Evolutionary conservation across 2,888 invertebrate genomes (phyloP).

Genomic region (Mimumesa dahlbomi): DNA sequence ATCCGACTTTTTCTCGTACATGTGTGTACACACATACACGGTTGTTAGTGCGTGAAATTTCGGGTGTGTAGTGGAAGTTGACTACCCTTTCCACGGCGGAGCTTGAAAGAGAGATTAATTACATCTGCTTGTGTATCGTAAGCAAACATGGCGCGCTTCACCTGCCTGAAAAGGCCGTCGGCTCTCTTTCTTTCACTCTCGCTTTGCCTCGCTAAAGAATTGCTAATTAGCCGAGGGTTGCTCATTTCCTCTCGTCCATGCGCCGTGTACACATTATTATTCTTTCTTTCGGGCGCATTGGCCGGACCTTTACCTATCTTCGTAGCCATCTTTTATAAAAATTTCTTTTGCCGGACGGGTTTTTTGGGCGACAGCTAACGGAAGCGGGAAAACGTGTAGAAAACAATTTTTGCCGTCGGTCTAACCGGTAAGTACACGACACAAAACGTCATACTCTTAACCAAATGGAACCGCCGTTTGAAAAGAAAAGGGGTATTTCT

Average conservation of each 20-base stretch:
- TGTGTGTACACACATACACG: background rate
- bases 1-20: too few species aligned
- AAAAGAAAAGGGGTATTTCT: too few species aligned
- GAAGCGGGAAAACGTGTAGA: too few species aligned
- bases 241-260: conserved; percentile 20
- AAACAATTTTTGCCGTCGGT: too few species aligned
- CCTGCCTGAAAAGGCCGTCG: conserved; percentile 49
- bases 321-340: conserved; percentile 10
- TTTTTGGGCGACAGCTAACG: background rate
- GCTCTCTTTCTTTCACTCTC: conserved; percentile 48
- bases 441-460: too few species aligned
- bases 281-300: conserved; percentile 6
- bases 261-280: conserved; percentile 3
- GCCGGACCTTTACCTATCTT: conserved; percentile 9
- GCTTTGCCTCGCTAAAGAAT: conserved; percentile 60
- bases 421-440: too few species aligned
- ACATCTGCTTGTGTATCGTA: conserved; percentile 67
- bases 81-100: too few species aligned
- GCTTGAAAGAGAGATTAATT: conserved; percentile 70
- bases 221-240: conserved; percentile 64
- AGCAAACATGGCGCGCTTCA: conserved; percentile 57
- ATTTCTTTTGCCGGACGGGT: too few species aligned
- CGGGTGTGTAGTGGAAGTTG: too few species aligned
- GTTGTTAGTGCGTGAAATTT: background rate
- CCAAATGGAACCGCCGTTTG: too few species aligned